A percentile compares a stretch with the other conserved stretches of the same genome.
Evolutionary conservation across 2,888 invertebrate genomes (phyloP).

Genomic region (Polyommatus icarus): DNA sequence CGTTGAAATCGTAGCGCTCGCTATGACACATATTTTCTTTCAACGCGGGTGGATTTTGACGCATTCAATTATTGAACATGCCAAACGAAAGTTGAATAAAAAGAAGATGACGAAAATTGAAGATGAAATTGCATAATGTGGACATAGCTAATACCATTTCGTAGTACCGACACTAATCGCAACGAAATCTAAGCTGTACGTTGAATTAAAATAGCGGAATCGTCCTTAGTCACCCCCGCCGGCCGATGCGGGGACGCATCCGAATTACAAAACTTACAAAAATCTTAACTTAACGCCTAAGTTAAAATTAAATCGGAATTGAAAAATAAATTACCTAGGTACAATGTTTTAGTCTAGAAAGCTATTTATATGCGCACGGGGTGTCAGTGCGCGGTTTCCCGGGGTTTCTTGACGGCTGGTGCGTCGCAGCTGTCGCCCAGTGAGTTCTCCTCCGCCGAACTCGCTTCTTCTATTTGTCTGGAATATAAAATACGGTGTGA

Average conservation of each 20-base stretch:
- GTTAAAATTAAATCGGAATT: constrained; percentile 81
- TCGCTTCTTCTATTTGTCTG: constrained; percentile 77
- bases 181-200: too few relatives aligned
- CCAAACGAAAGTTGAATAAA: too few relatives aligned
- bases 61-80: too few relatives aligned
- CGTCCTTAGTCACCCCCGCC: constrained; percentile 49
- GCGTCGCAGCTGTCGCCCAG: constrained; percentile 67
- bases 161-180: neutral
- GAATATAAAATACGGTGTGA: neutral
- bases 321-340: constrained; percentile 82
- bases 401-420: constrained; percentile 66
- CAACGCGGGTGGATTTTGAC: too few relatives aligned
- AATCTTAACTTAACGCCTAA: constrained; percentile 78
- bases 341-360: constrained; percentile 79
- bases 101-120: too few relatives aligned
- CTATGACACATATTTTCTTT: too few relatives aligned
- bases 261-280: constrained; percentile 81
- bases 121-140: too few relatives aligned
- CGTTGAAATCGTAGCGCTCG: too few relatives aligned
- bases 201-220: neutral
- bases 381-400: constrained; percentile 76
- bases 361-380: constrained; percentile 76
- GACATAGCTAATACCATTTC: neutral
- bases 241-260: constrained; percentile 61
- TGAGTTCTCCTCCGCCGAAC: constrained; percentile 79